Base-by-base conservation (phyloP, 1,140 invertebrate genomes). In the Drosophila neocordata region DNA sequence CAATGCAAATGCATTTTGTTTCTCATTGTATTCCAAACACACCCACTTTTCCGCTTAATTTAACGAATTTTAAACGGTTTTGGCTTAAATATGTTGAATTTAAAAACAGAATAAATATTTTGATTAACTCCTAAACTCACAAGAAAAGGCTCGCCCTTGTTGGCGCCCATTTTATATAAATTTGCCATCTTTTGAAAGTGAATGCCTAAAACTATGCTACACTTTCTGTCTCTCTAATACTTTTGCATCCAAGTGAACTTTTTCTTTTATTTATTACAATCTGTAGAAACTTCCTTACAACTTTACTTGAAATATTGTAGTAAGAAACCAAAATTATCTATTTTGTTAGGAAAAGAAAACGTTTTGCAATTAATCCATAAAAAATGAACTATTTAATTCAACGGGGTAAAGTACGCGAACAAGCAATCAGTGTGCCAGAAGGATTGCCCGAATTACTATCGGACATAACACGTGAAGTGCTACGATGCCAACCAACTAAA, bases 381-480 rank as follows among this genome's bases (percentile, higher is more conserved):
- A 61, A 18, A 3, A 91, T 91, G 90, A 80, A 91, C 58, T 90
- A 90, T 41, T 51, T 91, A 0, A 87, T 91, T 31, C 90, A 91
- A 48, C 90, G 79, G 24, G 84, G 80, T 9, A 91, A 84, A 64
- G 48, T 85, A 12, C 87, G 90, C 18, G 77, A 84, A n/a, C 90
- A 91, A 69, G 73, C 85, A 5, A 91, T 91, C 15, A 65, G 71
- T 44, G 83, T 90, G 18, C 95, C 95, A 1, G 94, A 95, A 68
- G 95, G 95, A 2, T 91, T 96, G 4, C 92, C 92, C 3, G 95
- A 96, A 91, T 91, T 96, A 13, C 94, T 95, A 88, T 92, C 93
- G 0, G 95, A 96, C 90, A 95, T 96, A 71, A 93, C 94, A 4
- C 92, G 95, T 35, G 95, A 96, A 91, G 94, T 95, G 4, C 79